These are phyloP conservation scores for Zalophus californianus DNA, from an alignment of 2,797 vertebrate species.

Conservation along the genomic window DNA sequence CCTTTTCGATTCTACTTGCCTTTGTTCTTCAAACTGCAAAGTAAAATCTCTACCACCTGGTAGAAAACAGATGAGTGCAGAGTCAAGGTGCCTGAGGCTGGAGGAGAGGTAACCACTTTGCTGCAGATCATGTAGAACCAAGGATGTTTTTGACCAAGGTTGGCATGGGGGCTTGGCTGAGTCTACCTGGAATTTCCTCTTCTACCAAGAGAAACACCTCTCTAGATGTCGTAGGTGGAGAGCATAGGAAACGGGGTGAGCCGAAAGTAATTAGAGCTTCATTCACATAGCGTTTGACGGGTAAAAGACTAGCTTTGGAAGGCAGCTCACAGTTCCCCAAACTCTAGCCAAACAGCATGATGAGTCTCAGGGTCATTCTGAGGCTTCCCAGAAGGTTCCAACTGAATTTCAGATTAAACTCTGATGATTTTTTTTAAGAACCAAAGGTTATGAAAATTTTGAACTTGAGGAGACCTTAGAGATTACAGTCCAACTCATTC, in stretches of 20 bases:
- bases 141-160: background rate
- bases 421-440: background rate
- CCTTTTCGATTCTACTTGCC: background rate
- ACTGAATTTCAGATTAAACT: background rate
- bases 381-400: background rate
- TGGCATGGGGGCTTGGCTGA: background rate
- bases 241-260: background rate
- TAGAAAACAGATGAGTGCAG: background rate
- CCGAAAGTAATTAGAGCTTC: background rate
- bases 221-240: background rate
- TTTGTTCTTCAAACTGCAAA: background rate
- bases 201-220: background rate
- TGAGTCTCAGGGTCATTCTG: background rate
- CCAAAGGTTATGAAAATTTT: background rate
- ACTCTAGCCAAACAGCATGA: no score
- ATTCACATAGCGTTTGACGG: background rate
- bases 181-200: background rate
- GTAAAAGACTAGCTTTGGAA: background rate
- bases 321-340: background rate
- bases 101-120: background rate
- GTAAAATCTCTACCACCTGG: background rate
- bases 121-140: no score
- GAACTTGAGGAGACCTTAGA: background rate
- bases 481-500: background rate
- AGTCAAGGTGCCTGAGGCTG: background rate